Base-by-base conservation (phyloP, 2,888 invertebrate species). In the Acanthococcus lagerstroemiae region DNA sequence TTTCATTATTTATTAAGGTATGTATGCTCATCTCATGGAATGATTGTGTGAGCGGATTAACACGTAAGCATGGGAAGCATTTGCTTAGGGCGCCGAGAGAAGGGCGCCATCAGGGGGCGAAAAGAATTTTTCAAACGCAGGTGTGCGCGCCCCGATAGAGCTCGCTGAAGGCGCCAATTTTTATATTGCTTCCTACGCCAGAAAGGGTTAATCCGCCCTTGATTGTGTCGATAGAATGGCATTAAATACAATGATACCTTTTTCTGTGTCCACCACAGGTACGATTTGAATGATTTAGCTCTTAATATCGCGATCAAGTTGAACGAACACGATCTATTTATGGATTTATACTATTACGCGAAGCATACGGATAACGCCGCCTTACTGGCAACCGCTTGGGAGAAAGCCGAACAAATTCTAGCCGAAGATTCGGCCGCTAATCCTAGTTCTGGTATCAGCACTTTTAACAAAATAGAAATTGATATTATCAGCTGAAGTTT, bases 261-360 rank as follows among this genome's bases (percentile, higher is more conserved):
- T 21, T 67, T 1, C n/a, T n/a, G n/a, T n/a, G n/a, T n/a, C n/a
- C n/a, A n/a, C n/a, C n/a, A n/a, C 71, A 84, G 89, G 69, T 83
- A 86, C 70, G 82, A 84, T 61, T 80, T 86, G 72, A 82, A 85
- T 74, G 88, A 87, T 75, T 91, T 90, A 74, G 90, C 93, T 1
- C 86, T 91, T 73, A 82, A 90, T 67, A 78, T 92, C 67, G 93
- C 89, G 0, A 88, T 91, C 70, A 91, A 93, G 75, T 81, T 93
- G 69, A 84, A 84, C 60, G 90, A 90, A 73, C 87, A 88, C 75
- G 93, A 94, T 77, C 80, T 93, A 68, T 93, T 90, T 74, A 85
- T 86, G 83, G 91, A 92, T 78, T 81, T 88, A 65, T 84, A 85
- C 73, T 86, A 86, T 77, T 83, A 85, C 48, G 88, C 89, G n/a